Evolutionary conservation across 2,113 vertebrate species (phyloP).

Genomic region (Nematolebias whitei): DNA sequence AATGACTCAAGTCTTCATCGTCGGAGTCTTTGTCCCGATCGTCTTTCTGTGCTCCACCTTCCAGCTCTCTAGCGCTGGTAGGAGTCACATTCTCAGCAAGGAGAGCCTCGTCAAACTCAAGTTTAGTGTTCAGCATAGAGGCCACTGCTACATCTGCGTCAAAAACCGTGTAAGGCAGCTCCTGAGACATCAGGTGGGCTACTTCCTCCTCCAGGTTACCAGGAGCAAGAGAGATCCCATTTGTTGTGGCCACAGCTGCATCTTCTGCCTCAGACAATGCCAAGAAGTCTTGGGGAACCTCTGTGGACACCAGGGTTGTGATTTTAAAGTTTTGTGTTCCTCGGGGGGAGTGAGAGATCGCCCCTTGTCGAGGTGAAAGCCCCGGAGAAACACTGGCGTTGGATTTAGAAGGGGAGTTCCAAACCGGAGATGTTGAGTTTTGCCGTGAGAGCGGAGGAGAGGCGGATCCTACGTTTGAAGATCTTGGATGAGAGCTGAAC

Average conservation of each 20-base stretch:
- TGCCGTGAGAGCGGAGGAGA: slow-evolving; percentile 71
- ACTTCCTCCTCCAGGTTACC: slow-evolving; percentile 71
- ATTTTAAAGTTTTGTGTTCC: slow-evolving; percentile 69
- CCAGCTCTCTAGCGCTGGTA: slow-evolving; percentile 43
- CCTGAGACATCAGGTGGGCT: slow-evolving; percentile 71
- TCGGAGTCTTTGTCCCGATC: slow-evolving; percentile 49
- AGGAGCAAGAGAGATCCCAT: slow-evolving; percentile 64
- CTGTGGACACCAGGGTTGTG: slow-evolving; percentile 69
- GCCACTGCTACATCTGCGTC: slow-evolving; percentile 83
- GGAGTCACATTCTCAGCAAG: slow-evolving; percentile 80
- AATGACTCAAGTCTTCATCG: slow-evolving; percentile 69
- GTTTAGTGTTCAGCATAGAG: slow-evolving; percentile 83
- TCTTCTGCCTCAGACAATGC: slow-evolving; percentile 76
- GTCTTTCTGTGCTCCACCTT: slow-evolving; percentile 13
- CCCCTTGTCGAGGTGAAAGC: slow-evolving; percentile 70
- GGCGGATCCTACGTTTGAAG: slow-evolving; percentile 44
- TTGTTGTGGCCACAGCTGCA: slow-evolving; percentile 66
- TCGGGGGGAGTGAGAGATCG: slow-evolving; percentile 58
- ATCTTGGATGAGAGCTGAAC: slow-evolving; percentile 69
- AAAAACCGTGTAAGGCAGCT: slow-evolving; percentile 73
- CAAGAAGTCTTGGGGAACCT: slow-evolving; percentile 77
- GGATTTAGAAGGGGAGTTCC: slow-evolving; percentile 75
- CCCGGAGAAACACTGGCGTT: slow-evolving; percentile 75
- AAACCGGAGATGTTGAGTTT: slow-evolving; percentile 62
- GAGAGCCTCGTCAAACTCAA: slow-evolving; percentile 85